Base-by-base conservation (phyloP, 1,140 invertebrate genomes). In the Macrotrachela quadricornifera region DNA sequence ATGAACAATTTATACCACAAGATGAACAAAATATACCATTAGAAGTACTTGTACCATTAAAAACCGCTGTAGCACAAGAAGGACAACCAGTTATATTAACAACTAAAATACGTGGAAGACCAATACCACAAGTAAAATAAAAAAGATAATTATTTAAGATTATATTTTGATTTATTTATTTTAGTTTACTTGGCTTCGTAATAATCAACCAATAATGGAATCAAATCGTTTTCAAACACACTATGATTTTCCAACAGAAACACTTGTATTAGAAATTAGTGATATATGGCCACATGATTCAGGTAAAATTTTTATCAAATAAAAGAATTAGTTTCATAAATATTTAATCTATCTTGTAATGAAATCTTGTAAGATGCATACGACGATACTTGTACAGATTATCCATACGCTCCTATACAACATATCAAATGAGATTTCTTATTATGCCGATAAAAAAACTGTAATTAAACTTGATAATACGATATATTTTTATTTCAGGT, bases 11-110 rank as follows among this genome's bases (percentile, higher is more conserved):
- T 8, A 30, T 30, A 30, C 21, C 21, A 30, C 3, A 30, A 30
- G 21, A 30, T 30, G 21, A 30, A 30, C 42, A 43, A 42, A 18
- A 38, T 57, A 36, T 60, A n/a, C 56, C 65, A 44, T 59, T 64
- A 36, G 58, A 63, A 49, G 66, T 67, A 51, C 59, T 62, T 10
- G 56, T 59, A 21, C 64, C 64, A 16, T 51, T 76, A 13, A 63
- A 68, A 43, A 67, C 74, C 30, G 65, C 61, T 21, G 69, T 67
- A n/a, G 69, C 75, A 0, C 63, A 71, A 54, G 79, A 80, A 60
- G 74, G 76, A 15, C 68, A 78, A 52, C 73, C 72, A n/a, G 70
- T 75, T 36, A 75, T 77, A 46, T 63, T 69, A 51, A 16, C 46
- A 10, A 18, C 30, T 36, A 53, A 53, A 53, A 53, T 53, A 40